Evolutionary conservation across 1,140 invertebrate genomes (phyloP).

Genomic region (Apis cerana): DNA sequence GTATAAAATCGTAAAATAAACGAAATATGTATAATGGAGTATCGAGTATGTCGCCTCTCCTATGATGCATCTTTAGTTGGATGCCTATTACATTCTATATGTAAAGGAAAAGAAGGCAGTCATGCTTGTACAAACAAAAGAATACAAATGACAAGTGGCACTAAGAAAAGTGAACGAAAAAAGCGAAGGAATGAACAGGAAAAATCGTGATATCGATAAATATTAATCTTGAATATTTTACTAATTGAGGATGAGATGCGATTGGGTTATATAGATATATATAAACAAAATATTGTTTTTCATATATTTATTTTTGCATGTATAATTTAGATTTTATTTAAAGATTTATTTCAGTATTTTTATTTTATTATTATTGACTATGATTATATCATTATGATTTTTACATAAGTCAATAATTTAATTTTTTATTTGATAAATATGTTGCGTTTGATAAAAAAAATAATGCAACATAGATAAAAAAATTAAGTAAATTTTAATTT

Average conservation of each 20-base stretch:
- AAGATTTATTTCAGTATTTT: no score
- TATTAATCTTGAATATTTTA: slow-evolving; percentile 50
- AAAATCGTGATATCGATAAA: slow-evolving; percentile 46
- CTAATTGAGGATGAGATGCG: slow-evolving; percentile 38
- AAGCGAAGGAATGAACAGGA: slow-evolving; percentile 41
- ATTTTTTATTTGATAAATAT: no score
- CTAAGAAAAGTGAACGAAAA: neutral
- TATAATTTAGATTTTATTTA: no score
- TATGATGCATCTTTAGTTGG: slow-evolving; percentile 73
- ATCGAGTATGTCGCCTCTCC: slow-evolving; percentile 23
- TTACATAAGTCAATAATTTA: no score
- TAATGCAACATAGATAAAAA: no score
- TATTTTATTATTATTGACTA: no score
- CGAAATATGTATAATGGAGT: slow-evolving; percentile 49
- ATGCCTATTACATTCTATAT: slow-evolving; percentile 53
- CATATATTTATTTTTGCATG: neutral
- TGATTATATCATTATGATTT: no score
- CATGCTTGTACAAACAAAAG: slow-evolving; percentile 63
- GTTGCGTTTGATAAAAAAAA: no score
- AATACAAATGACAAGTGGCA: neutral
- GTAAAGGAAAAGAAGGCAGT: slow-evolving; percentile 8
- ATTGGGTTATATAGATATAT: slow-evolving; percentile 57
- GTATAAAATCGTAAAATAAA: slow-evolving; percentile 61
- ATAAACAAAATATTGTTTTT: slow-evolving; percentile 29
- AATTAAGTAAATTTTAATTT: no score